Evolutionary conservation across 2,113 vertebrate genomes (phyloP).

Genomic region (Panurus biarmicus): DNA sequence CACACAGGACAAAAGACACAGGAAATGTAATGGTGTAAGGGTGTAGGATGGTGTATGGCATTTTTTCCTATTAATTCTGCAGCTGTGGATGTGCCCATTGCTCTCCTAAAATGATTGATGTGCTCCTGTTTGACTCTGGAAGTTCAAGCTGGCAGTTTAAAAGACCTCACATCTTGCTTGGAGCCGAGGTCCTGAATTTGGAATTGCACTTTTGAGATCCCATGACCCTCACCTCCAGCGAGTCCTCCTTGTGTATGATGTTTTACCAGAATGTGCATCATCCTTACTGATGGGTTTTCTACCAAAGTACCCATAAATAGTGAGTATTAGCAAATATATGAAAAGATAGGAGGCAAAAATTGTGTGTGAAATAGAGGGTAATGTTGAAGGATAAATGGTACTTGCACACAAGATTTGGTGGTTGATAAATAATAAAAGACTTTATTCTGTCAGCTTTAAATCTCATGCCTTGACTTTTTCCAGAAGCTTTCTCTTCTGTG

Average conservation of each 20-base stretch:
- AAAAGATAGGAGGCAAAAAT: background rate
- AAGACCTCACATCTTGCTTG: background rate
- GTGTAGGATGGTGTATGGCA: background rate
- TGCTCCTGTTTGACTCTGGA: background rate
- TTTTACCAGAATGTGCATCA: background rate
- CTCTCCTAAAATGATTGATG: background rate
- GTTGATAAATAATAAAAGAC: background rate
- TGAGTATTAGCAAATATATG: background rate
- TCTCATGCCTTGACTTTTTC: background rate
- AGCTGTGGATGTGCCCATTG: background rate
- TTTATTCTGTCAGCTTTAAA: background rate
- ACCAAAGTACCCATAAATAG: background rate
- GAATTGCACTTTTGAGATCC: background rate
- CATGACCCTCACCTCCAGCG: background rate
- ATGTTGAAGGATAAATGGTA: background rate
- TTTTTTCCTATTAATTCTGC: background rate
- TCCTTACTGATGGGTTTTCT: background rate
- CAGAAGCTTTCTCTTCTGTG: background rate
- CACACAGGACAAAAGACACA: fast-evolving
- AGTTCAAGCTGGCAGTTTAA: background rate
- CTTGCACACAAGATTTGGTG: background rate
- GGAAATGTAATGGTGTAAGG: background rate
- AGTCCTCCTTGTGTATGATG: background rate
- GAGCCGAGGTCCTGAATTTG: background rate
- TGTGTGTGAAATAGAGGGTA: background rate